Evolutionary conservation across 2,888 invertebrate species (phyloP), one percentile per base, ranked within the genome.

Genomic region (Drosophila seclusa): DNA sequence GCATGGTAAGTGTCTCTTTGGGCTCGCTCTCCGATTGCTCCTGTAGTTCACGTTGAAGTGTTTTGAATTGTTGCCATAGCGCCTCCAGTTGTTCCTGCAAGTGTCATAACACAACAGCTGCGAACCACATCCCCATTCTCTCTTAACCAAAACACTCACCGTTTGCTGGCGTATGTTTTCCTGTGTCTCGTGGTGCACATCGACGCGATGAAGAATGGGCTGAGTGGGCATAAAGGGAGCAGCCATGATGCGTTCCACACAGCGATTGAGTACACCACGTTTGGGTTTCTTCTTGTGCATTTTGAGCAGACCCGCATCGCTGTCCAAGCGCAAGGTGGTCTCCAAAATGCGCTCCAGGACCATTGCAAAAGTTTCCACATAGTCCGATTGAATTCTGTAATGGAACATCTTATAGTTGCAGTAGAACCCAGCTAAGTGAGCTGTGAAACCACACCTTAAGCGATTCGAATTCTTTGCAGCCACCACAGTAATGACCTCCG

Each of bases 391-490:
- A 32, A 93, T 88, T 75, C 93, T 92, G 40, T 18, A 13, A 4
- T 57, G 24, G 4, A 13, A 42, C 34, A 24, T 38, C 2, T 38
- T 18, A 18, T 38, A 38, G 2, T 21, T 45, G 2, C 18, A 68
- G 53, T 50, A 2, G 0, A 32, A 42, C 29, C n/a, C 8, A 8
- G n/a, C 27, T 29, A 66, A 16, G 0, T n/a, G 13, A 24, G 48
- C 36, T n/a, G 7, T 11, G 11, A 6, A n/a, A 18, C 10, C 67
- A 54, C 78, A 92, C 92, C 92, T 85, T 38, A 92, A 73, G 29
- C 93, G 90, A 82, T 92, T 92, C 16, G 93, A 92, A 53, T 91
- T 92, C 75, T 93, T 93, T n/a, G 93, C 93, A 11, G 90, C 88
- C 54, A 93, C 92, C 74, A 93, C 85, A 4, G 93, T 93, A 16